Evolutionary conservation across 2,797 vertebrate species (phyloP), one percentile per base, ranked within the genome.

Genomic region (Platyrinchus mystaceus): DNA sequence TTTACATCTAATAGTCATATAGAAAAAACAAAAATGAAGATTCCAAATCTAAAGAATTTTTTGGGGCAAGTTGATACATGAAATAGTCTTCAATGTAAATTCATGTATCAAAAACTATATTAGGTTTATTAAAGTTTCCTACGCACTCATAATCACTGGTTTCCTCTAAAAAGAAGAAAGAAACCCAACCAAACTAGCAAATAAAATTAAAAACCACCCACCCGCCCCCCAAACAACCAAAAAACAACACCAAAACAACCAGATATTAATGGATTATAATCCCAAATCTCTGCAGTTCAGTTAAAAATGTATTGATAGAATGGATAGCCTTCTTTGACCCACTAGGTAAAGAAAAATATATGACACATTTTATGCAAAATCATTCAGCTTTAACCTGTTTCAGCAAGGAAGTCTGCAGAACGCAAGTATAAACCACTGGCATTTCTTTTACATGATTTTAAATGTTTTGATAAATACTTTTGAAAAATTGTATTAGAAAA

Each of bases 91-190:
- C 44, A 73, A 14, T 36, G 44, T 28, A 80, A 84, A 59, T 76
- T 59, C 4, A 46, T 10, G 27, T 43, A 60, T 30, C 12, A 71
- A 53, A 90, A 67, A 7, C 9, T 47, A 27, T 14, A 59, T 55
- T 28, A 49, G 3, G 28, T 67, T 67, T 49, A 71, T 32, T 32
- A 50, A 68, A 37, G 2, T 8, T 71, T 68, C 30, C 15, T 70
- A 8, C 50, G 3, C 8, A 58, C 4, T 8, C 6, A 12, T 39
- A n/a, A 44, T 7, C 5, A 16, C 23, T 32, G 10, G 7, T 43
- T 68, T 75, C 1, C 0, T 9, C 14, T 60, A 6, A 41, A 46
- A 46, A 27, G n/a, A 26, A 7, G 9, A 12, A 9, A 2, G 0
- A 7, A 12, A 9, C 8, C 14, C 6, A 8, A 4, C 1, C 5